Base-by-base conservation (phyloP, 2,888 invertebrate species). In the Auanema freiburgensis region DNA sequence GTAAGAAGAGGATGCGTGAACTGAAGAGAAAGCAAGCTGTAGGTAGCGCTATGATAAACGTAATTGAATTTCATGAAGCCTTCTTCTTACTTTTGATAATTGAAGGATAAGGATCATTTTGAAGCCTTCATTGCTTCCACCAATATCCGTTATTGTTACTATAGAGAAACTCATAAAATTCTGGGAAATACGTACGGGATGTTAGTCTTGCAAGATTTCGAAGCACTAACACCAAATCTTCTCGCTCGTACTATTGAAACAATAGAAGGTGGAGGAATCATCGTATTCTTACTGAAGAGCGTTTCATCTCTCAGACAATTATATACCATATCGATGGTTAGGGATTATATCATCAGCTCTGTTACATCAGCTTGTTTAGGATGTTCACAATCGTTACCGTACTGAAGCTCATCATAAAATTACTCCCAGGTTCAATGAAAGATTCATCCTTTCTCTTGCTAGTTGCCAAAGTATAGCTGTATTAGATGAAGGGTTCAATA, bases 221-320 rank as follows among this genome's bases (percentile, higher is more conserved):
- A 99, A 87, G 96, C 96, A 0, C 84, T 99, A 0, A 97, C 96
- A 1, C 97, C 98, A 0, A 98, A 99, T 86, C 87, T 97, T 67
- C 87, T 98, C 83, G 97, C 97, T 0, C 88, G 97, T 59, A 96
- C 97, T 0, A 89, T 99, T 71, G 98, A 98, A 88, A 99, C 98
- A 0, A 93, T 98, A 0, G 94, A 96, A 87, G 98, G 97, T 23
- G 93, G 93, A n/a, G 87, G 97, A 0, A 89, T 98, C 60, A 81
- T 88, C 16, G 90, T 96, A 55, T 88, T 99, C 66, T 87, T 99
- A 8, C 87, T 98, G 14, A 90, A 91, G 82, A 89, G 91, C 0
- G 88, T 98, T 82, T 88, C 89, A 61, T 96, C 96, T 0, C 86
- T 99, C 24, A 90, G 92, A 83, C 96, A 98, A 84, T 87, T 99